These are phyloP conservation scores for Subacronicta megacephala DNA, from an alignment of 2,888 invertebrate genomes.

Conservation along the genomic window DNA sequence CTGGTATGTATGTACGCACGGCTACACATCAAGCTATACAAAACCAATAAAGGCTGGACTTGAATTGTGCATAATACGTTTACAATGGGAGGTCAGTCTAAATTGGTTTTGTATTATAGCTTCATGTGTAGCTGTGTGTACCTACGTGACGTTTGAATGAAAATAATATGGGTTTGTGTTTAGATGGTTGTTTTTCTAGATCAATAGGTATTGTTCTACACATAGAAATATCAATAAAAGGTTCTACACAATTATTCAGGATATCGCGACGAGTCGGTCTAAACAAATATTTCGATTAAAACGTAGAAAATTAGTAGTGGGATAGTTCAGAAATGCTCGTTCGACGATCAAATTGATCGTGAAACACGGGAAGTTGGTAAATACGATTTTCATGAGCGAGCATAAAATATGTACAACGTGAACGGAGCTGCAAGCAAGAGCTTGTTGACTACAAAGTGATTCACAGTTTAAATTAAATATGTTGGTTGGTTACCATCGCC, in stretches of 20 bases:
- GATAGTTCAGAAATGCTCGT: constrained; percentile 17
- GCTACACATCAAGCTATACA: too few relatives aligned
- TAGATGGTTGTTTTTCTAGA: too few relatives aligned
- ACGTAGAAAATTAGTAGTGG: constrained; percentile 17
- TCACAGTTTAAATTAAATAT: constrained; percentile 71
- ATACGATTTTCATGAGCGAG: constrained; percentile 28
- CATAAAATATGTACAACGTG: constrained; percentile 42
- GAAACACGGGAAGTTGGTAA: constrained; percentile 20
- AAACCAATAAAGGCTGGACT: too few relatives aligned
- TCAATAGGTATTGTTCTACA: too few relatives aligned
- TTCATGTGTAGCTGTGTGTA: too few relatives aligned
- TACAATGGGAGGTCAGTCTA: too few relatives aligned
- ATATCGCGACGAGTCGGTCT: constrained; percentile 3
- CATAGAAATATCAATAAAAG: too few relatives aligned
- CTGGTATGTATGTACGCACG: too few relatives aligned
- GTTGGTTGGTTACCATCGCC: constrained; percentile 67
- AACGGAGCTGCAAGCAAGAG: constrained; percentile 40
- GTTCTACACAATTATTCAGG: background rate
- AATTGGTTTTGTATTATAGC: too few relatives aligned
- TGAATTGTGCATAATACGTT: too few relatives aligned
- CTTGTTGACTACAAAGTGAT: constrained; percentile 69
- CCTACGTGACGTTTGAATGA: too few relatives aligned
- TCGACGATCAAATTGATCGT: constrained; percentile 23
- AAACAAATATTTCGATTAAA: constrained; percentile 14
- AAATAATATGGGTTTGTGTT: too few relatives aligned